A percentile compares a stretch with the other conserved stretches of the same genome.
Conservation (phyloP, 2,113 vertebrate genomes). For the Proterorhinus semilunaris region DNA sequence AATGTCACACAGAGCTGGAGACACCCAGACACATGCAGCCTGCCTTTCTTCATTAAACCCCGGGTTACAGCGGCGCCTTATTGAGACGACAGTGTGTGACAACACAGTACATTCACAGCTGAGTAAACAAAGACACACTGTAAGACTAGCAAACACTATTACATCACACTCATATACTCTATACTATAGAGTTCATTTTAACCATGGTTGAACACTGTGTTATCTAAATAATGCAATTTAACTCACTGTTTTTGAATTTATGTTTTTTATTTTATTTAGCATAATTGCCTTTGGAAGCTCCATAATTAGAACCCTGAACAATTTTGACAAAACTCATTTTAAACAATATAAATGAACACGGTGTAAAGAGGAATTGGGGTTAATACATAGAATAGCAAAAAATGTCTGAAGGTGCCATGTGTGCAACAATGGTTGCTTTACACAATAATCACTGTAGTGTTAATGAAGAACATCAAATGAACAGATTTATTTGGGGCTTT, state of each 20-base stretch:
- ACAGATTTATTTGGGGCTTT: slow-evolving; percentile 5
- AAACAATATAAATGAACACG: too few relatives aligned
- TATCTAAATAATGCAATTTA: too few relatives aligned
- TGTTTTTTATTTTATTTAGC: too few relatives aligned
- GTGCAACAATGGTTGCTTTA: background rate
- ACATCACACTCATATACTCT: background rate
- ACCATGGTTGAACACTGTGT: too few relatives aligned
- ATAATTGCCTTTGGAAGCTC: too few relatives aligned
- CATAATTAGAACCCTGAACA: too few relatives aligned
- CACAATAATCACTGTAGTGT: background rate
- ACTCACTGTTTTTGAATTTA: too few relatives aligned
- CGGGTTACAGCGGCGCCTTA: slow-evolving; percentile 18
- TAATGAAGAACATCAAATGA: background rate
- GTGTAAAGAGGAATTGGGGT: background rate
- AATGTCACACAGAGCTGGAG: slow-evolving; percentile 19
- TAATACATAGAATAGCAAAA: background rate
- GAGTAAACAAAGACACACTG: slow-evolving; percentile 12
- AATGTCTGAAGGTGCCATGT: background rate
- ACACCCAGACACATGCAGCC: slow-evolving; percentile 15
- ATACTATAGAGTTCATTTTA: background rate
- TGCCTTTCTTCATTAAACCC: slow-evolving; percentile 43
- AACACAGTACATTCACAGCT: slow-evolving; percentile 9
- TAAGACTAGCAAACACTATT: background rate
- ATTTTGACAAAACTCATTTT: too few relatives aligned
- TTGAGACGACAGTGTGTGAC: slow-evolving; percentile 31